Conservation (phyloP, 2,888 invertebrate genomes). For the Embidobia sp. region DNA sequence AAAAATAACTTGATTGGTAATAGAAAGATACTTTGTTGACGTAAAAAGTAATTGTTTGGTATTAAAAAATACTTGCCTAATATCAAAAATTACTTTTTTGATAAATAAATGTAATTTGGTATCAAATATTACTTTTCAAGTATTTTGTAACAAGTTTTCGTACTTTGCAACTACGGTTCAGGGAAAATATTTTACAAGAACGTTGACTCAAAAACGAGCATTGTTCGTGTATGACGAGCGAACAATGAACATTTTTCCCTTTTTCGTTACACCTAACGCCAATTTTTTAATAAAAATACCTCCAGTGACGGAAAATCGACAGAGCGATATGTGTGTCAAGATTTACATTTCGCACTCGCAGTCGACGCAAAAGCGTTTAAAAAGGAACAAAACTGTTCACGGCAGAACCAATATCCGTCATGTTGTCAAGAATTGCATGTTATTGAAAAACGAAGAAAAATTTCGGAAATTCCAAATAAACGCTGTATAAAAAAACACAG, state of each 20-base stretch:
- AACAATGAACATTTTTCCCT: conserved; percentile 11
- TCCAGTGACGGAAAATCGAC: conserved; percentile 28
- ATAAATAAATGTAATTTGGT: no score
- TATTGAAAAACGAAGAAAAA: conserved; percentile 26
- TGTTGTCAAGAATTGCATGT: conserved; percentile 34
- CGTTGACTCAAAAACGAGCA: no score
- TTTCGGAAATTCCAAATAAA: conserved; percentile 24
- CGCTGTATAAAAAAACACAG: conserved; percentile 15
- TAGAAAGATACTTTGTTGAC: no score
- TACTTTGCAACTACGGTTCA: no score
- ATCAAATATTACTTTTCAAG: no score
- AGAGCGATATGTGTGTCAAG: conserved; percentile 40
- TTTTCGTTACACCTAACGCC: conserved; percentile 5
- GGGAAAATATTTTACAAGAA: no score
- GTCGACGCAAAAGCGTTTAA: conserved; percentile 22
- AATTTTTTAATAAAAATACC: conserved; percentile 39
- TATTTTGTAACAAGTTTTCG: no score
- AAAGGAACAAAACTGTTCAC: conserved; percentile 20
- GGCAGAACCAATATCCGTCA: conserved; percentile 46
- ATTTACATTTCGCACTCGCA: conserved; percentile 40
- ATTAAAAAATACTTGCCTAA: no score
- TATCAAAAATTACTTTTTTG: no score
- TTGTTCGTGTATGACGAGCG: conserved; percentile 9
- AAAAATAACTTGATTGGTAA: no score
- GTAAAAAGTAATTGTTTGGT: no score